Conservation (phyloP, 2,888 invertebrate species). For the Macrosoma leucophasiata region DNA sequence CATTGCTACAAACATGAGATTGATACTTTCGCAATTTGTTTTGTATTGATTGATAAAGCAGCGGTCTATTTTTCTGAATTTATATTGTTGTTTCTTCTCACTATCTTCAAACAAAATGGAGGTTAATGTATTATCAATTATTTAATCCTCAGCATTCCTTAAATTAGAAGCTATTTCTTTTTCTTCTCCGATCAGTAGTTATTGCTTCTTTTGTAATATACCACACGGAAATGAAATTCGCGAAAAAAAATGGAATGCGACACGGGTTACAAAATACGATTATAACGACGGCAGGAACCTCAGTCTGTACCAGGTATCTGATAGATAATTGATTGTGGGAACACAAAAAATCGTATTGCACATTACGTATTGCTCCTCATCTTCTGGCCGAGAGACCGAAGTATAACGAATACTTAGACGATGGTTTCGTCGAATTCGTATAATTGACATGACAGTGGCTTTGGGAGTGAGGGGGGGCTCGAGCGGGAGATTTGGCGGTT, state of each 20-base stretch:
- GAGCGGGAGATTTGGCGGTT: conserved; percentile 71
- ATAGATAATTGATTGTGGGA: conserved; percentile 24
- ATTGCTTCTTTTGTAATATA: too few species aligned
- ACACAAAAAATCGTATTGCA: conserved; percentile 24
- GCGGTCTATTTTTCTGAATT: too few species aligned
- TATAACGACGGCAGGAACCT: conserved; percentile 38
- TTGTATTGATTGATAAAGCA: too few species aligned
- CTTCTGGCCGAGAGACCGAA: conserved; percentile 26
- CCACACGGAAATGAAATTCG: too few species aligned
- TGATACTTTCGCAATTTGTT: too few species aligned
- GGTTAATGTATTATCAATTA: too few species aligned
- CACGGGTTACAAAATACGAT: conserved; percentile 56
- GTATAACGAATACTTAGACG: conserved; percentile 43
- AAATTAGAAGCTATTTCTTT: too few species aligned
- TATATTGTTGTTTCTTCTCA: too few species aligned
- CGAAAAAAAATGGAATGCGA: conserved; percentile 46
- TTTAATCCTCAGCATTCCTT: too few species aligned
- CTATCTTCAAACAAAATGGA: too few species aligned
- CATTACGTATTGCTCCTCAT: conserved; percentile 43
- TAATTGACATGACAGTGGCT: conserved; percentile 54
- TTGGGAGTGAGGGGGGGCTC: conserved; percentile 40
- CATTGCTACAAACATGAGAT: too few species aligned
- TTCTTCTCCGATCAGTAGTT: too few species aligned
- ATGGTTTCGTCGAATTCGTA: conserved; percentile 52
- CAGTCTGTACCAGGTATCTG: conserved; percentile 31